These are phyloP conservation scores for Meiosimyza platycephala DNA, from an alignment of 2,888 invertebrate species.

Conservation along the genomic window DNA sequence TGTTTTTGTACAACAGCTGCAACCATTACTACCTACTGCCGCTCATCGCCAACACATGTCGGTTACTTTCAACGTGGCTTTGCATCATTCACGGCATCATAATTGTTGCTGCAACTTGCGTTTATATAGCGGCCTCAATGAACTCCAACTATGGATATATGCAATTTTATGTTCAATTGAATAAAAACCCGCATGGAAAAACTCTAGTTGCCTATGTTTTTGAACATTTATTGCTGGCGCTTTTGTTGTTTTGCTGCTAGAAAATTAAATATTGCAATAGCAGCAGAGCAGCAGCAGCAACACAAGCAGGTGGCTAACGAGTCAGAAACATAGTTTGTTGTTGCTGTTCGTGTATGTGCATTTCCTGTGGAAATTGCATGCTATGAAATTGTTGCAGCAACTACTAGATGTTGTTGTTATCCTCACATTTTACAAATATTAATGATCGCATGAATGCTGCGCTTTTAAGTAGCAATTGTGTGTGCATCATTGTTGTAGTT, in stretches of 20 bases:
- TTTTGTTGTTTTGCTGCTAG: too few relatives aligned
- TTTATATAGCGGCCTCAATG: not conserved
- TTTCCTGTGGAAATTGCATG: not conserved
- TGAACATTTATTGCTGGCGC: too few relatives aligned
- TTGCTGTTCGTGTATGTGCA: not conserved
- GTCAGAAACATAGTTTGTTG: not conserved
- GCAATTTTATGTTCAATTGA: conserved; percentile 1
- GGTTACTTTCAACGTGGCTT: not conserved
- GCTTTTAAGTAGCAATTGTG: too few relatives aligned
- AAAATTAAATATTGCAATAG: too few relatives aligned
- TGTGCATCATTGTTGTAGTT: too few relatives aligned
- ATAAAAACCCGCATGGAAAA: not conserved
- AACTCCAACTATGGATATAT: not conserved
- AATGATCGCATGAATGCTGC: not conserved
- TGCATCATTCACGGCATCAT: not conserved
- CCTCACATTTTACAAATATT: not conserved
- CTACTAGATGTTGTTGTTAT: not conserved
- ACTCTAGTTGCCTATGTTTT: not conserved
- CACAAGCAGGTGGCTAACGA: not conserved
- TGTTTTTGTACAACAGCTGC: not conserved
- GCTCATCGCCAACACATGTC: not conserved
- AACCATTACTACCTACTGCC: not conserved
- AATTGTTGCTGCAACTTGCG: not conserved
- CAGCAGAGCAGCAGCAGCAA: not conserved
- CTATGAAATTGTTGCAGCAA: not conserved